Evolutionary conservation across 2,113 vertebrate species (phyloP), one percentile per base, ranked within the genome.

Genomic region (Cololabis saira): DNA sequence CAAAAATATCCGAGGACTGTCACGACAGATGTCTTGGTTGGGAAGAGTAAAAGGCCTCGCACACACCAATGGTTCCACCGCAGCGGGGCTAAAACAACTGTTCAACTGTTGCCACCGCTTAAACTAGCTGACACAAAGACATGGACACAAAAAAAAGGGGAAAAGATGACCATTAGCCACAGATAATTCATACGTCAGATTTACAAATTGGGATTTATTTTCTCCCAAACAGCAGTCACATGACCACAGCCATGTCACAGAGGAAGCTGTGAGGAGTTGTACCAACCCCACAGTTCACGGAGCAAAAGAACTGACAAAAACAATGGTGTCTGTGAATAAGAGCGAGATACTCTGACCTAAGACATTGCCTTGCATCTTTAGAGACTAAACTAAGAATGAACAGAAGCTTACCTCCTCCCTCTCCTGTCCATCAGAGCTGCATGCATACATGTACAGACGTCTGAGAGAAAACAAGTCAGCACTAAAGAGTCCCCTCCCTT

Each of bases 41-140:
- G 51, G 37, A 48, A 65, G 19, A 62, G 44, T 33, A n/a, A 74
- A 67, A 24, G n/a, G 16, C 43, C 21, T 13, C 11, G 5, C 18
- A 33, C 18, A 13, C 11, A 7, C 14, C 12, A 17, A 54, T 17
- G 55, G 33, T 65, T 49, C 24, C 30, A 37, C 44, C 52, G 22
- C 11, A 37, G 42, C 15, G 14, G 15, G 5, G 19, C 21, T 24
- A 60, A 64, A 53, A 61, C 44, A 58, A 52, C 18, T 22, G 50
- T 19, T 72, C 67, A 44, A 40, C 57, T 43, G 13, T 56, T 5
- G 13, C 3, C 15, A 51, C 45, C 37, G 16, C 37, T 27, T 45
- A 8, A 62, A 48, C 84, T 84, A 81, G 41, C 6, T n/a, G 41
- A 33, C 11, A 61, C 13, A 40, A 61, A 78, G 3, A 56, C 24